These are phyloP conservation scores for Rhagonycha lutea DNA, from an alignment of 2,888 invertebrate genomes.

Conservation along the genomic window DNA sequence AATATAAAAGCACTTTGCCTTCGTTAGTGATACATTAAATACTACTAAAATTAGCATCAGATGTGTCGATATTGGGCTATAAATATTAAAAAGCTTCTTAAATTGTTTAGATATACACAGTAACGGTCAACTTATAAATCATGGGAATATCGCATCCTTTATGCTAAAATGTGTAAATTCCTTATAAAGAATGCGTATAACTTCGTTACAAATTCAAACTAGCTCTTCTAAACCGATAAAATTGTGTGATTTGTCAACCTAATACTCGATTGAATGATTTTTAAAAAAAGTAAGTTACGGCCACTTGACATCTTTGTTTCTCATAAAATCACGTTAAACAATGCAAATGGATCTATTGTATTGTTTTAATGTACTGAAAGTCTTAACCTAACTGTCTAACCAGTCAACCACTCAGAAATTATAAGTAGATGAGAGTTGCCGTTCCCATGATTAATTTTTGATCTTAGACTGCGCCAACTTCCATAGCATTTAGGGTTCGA, in stretches of 20 bases:
- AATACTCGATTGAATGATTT: background rate
- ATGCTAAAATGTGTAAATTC: background rate
- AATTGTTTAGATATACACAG: background rate
- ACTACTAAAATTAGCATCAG: background rate
- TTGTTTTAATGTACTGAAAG: background rate
- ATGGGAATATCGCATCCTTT: background rate
- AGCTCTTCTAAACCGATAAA: background rate
- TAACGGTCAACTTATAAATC: background rate
- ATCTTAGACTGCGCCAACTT: no score
- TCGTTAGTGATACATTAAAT: background rate
- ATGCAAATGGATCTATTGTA: background rate
- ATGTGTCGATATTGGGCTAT: background rate
- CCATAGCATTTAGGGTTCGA: no score
- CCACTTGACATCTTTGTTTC: background rate
- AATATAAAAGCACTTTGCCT: background rate
- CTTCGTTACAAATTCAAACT: background rate
- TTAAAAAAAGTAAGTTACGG: background rate
- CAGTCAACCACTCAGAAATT: background rate
- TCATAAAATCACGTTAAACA: background rate
- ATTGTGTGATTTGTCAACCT: background rate
- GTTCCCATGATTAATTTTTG: background rate
- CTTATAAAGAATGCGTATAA: background rate
- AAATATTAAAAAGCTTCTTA: background rate
- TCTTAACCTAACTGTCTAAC: background rate
- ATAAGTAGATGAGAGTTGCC: background rate